Base-by-base conservation (phyloP, 30 jellyfish, hydroid and myxozoan species). In the Aurelia coerulea region DNA sequence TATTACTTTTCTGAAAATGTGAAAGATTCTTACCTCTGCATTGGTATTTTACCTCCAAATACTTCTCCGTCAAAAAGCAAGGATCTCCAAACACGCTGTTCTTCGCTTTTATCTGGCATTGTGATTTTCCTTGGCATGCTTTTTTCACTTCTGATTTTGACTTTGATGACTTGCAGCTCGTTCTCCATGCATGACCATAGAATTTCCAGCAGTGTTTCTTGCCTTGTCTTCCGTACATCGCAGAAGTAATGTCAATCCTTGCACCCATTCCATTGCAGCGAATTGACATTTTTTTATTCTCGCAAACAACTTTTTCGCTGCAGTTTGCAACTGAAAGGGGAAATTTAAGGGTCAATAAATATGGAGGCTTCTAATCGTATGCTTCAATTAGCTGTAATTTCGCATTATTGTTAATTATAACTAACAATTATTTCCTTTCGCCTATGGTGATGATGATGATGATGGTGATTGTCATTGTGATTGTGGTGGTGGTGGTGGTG, bases 1-100 rank as follows among this genome's bases (percentile, higher is more conserved):
- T 16, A 2, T 7, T 46, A 9, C 56, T 4, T 1, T 46, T 46
- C 56, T 46, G 56, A 46, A 46, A 46, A 46, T 6, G 17, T 8
- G 23, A 49, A 29, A 68, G 23, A 5, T 33, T 7, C n/a, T 68
- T 68, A 46, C 56, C 56, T 46, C 56, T 46, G 65, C 87, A 78
- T 42, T 62, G 41, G 89, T 58, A 78, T 78, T 62, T 78, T n/a
- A 78, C 89, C 53, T 4, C 65, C 31, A 64, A 52, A 42, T 78
- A 78, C 72, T 78, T 78, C 11, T 29, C 65, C n/a, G 79, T 78
- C 5, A 10, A 0, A 9, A 0, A 32, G 56, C 89, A 78, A 10
- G 89, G 89, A 53, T 78, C 89, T 11, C 79, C 89, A 42, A 59
- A 59, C 41, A 58, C 42, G 34, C 89, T 13, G 65, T 78, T 78